phyloP scores from a whole-genome alignment of 1,140 invertebrate genomes.

The Cydia pomonella region DNA sequence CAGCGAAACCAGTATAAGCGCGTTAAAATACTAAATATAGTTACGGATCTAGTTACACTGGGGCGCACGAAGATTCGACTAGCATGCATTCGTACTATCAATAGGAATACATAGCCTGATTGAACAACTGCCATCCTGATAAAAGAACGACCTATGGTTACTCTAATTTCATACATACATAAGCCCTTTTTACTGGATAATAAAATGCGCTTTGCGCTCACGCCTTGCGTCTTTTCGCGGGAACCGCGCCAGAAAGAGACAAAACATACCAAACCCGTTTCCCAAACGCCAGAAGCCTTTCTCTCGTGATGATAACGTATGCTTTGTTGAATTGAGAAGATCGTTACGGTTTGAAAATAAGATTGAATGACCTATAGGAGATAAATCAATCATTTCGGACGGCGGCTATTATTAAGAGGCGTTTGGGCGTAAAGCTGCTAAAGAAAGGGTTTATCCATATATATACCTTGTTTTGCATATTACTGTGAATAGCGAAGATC shows the following conservation, averaged over 20 bases:
- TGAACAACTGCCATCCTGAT: background rate
- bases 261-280: slow-evolving; percentile 51
- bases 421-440: slow-evolving; percentile 6
- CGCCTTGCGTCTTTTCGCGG: slow-evolving; percentile 38
- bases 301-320: slow-evolving; percentile 41
- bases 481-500: background rate
- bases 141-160: background rate
- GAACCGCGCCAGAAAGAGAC: slow-evolving; percentile 40
- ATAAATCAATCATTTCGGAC: slow-evolving; percentile 29
- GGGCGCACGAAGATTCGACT: background rate
- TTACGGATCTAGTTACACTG: background rate
- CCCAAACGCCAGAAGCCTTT: slow-evolving; percentile 65
- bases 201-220: slow-evolving; percentile 12
- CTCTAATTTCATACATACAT: background rate
- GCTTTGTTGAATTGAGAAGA: slow-evolving; percentile 29
- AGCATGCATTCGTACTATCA: background rate
- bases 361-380: slow-evolving; percentile 27
- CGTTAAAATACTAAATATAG: background rate
- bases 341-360: slow-evolving; percentile 32
- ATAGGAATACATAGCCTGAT: background rate
- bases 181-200: background rate
- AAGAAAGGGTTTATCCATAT: background rate
- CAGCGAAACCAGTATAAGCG: background rate
- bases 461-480: background rate
- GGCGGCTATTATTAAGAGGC: slow-evolving; percentile 15